phyloP scores from a whole-genome alignment of 2,888 invertebrate genomes.

The Tenthredo notha region DNA sequence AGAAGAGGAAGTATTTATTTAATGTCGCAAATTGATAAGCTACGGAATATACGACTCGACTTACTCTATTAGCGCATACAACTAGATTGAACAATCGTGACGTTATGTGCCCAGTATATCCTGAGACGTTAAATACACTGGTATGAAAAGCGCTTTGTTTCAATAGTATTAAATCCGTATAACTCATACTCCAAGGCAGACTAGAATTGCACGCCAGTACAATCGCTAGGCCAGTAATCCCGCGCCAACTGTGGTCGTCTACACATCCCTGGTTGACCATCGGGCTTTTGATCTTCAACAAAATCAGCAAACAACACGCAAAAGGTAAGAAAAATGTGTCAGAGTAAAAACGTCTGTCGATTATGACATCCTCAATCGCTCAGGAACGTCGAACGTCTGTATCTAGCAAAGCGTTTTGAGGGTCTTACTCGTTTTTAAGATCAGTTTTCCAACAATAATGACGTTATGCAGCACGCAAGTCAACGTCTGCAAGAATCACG shows the following conservation, averaged over 20 bases:
- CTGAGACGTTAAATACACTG: neutral
- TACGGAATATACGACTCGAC: neutral
- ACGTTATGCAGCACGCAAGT: neutral
- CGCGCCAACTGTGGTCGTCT: neutral
- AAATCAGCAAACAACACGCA: neutral
- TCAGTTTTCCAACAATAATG: neutral
- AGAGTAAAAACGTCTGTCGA: neutral
- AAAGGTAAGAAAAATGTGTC: neutral
- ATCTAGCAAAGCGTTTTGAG: neutral
- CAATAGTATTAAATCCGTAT: neutral
- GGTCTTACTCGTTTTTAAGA: neutral
- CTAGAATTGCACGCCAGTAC: neutral
- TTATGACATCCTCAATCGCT: neutral
- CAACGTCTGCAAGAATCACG: neutral
- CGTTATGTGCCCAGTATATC: neutral
- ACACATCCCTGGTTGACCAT: neutral
- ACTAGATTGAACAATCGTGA: neutral
- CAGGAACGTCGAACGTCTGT: neutral
- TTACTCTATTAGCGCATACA: neutral
- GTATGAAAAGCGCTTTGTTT: neutral
- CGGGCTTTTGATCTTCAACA: neutral
- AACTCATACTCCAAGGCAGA: neutral
- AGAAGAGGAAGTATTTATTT: neutral
- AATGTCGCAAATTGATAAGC: neutral
- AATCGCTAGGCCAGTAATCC: neutral